Percentiles rank a stretch among this genome's conserved stretches.
Evolutionary conservation across 2,888 invertebrate species (phyloP).

Genomic region (Drosophila limbata): DNA sequence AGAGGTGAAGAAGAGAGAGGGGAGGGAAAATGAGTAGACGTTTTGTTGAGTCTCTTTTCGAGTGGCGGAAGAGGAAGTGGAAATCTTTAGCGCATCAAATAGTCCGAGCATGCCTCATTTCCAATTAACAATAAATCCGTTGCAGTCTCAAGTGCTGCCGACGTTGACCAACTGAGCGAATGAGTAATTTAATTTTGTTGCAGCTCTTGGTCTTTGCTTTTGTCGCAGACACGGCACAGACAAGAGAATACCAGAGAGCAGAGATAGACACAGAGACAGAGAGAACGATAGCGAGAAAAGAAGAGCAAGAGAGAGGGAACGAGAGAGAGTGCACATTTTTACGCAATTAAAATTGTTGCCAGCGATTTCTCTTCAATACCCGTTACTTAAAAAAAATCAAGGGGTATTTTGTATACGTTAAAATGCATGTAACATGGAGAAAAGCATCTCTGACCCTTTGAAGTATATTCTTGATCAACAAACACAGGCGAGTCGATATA

Average conservation of each 20-base stretch:
- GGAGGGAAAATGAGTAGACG: conserved; percentile 30
- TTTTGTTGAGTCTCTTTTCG: conserved; percentile 51
- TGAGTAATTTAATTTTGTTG: conserved; percentile 79
- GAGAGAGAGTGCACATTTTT: conserved; percentile 69
- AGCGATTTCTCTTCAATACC: conserved; percentile 64
- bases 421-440: too few relatives aligned
- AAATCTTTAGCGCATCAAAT: conserved; percentile 77
- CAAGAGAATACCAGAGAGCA: conserved; percentile 21
- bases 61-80: conserved; percentile 58
- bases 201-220: conserved; percentile 69
- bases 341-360: conserved; percentile 79
- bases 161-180: conserved; percentile 77
- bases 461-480: too few relatives aligned
- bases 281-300: conserved; percentile 1
- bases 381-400: background rate
- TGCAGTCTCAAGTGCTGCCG: conserved; percentile 63
- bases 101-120: conserved; percentile 78
- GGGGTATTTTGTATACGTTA: background rate
- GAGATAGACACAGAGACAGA: conserved; percentile 3
- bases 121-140: conserved; percentile 79
- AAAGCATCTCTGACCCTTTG: too few relatives aligned
- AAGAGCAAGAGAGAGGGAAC: conserved; percentile 21
- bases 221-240: conserved; percentile 58
- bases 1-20: background rate
- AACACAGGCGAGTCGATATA: too few relatives aligned